These are phyloP conservation scores for Heliconius ismenius DNA, from an alignment of 2,888 invertebrate species.

Conservation along the genomic window DNA sequence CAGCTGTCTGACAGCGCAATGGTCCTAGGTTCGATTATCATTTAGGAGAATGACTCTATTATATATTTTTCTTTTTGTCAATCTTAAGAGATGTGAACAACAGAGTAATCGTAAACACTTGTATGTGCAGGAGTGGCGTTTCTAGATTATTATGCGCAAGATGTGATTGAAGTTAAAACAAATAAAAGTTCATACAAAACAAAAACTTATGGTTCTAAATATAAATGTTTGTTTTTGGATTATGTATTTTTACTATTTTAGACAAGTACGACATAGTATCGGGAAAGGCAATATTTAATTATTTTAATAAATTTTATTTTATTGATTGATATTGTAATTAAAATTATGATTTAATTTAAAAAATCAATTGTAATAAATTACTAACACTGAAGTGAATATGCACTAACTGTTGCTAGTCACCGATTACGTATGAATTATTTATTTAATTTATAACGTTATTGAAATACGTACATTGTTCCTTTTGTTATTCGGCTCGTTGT, in stretches of 20 bases:
- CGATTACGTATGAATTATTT: neutral
- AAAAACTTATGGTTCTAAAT: neutral
- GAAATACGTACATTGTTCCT: neutral
- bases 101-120: neutral
- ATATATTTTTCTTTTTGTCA: neutral
- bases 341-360: too few species aligned
- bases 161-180: neutral
- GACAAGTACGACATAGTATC: neutral
- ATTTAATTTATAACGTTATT: constrained; percentile 1
- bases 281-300: neutral
- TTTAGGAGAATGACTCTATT: neutral
- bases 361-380: too few species aligned
- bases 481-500: neutral
- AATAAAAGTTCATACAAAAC: neutral
- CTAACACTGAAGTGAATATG: neutral
- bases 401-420: neutral
- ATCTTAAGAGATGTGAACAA: too few species aligned
- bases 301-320: neutral
- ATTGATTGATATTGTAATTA: too few species aligned
- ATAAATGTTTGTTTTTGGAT: neutral
- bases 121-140: neutral
- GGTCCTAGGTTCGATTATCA: neutral
- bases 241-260: neutral
- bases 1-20: neutral
- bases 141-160: neutral